Conservation (phyloP, 2,888 invertebrate species). For the Thereva unica region DNA sequence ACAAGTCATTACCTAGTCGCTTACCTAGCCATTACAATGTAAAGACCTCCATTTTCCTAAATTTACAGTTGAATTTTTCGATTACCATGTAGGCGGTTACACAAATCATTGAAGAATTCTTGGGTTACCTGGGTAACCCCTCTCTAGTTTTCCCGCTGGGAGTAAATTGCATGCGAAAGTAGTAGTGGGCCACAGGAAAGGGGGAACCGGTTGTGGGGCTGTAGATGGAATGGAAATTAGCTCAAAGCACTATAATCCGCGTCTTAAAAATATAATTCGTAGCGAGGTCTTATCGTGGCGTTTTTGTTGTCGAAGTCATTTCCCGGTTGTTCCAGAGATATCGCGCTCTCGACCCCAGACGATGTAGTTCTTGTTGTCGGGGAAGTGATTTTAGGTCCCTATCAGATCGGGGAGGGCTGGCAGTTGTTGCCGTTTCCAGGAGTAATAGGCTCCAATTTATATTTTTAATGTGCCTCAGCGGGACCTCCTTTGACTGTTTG, state of each 20-base stretch:
- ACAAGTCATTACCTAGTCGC: too few relatives aligned
- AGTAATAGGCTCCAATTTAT: slow-evolving; percentile 32
- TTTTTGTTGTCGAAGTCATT: slow-evolving; percentile 16
- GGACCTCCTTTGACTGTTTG: slow-evolving; percentile 3
- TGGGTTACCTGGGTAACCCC: too few relatives aligned
- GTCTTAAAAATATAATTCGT: slow-evolving; percentile 13
- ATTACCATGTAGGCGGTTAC: too few relatives aligned
- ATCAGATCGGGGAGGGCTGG: slow-evolving; percentile 3
- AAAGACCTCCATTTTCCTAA: too few relatives aligned
- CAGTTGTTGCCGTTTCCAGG: background rate
- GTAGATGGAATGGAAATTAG: slow-evolving; percentile 5
- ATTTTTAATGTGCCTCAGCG: slow-evolving; percentile 26
- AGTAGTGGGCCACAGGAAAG: too few relatives aligned
- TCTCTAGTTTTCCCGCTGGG: too few relatives aligned
- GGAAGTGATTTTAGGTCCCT: background rate
- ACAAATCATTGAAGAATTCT: too few relatives aligned
- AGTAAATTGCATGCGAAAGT: too few relatives aligned
- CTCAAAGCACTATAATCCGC: slow-evolving; percentile 2
- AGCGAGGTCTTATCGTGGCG: background rate
- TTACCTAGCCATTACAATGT: too few relatives aligned
- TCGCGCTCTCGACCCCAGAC: slow-evolving; percentile 4
- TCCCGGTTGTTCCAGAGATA: slow-evolving; percentile 14
- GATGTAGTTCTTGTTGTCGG: slow-evolving; percentile 15
- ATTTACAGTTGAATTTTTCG: too few relatives aligned
- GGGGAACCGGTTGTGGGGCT: too few relatives aligned